Conservation (phyloP, 2,797 vertebrate species). For the Saguinus oedipus region DNA sequence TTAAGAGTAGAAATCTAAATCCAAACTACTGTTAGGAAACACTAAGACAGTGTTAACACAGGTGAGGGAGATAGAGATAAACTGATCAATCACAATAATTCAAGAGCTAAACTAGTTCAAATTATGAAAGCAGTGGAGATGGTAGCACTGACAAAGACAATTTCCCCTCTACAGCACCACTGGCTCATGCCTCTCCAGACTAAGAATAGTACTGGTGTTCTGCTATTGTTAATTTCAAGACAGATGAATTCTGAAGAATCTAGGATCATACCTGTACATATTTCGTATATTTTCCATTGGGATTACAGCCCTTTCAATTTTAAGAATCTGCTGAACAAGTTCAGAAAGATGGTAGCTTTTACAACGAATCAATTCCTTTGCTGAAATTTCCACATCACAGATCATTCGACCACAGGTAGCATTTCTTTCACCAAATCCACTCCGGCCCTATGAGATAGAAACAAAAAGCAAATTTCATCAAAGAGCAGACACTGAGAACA, state of each 20-base stretch:
- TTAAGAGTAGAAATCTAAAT: slow-evolving; percentile 22
- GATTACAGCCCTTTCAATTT: slow-evolving; percentile 88
- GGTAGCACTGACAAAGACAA: not conserved
- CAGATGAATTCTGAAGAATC: not conserved
- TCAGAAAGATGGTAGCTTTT: slow-evolving; percentile 97
- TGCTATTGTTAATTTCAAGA: slow-evolving; percentile 55
- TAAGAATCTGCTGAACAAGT: slow-evolving; percentile 92
- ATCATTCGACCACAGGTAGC: slow-evolving; percentile 97
- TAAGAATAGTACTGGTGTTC: not conserved
- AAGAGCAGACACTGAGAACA: slow-evolving; percentile 1
- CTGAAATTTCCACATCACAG: slow-evolving; percentile 96
- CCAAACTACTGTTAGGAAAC: slow-evolving; percentile 58
- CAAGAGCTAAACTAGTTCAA: slow-evolving; percentile 31
- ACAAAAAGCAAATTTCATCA: slow-evolving; percentile 47
- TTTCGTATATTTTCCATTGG: slow-evolving; percentile 90
- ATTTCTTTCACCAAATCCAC: slow-evolving; percentile 95
- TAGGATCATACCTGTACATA: slow-evolving; percentile 90
- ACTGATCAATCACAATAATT: slow-evolving; percentile 30
- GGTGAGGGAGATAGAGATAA: slow-evolving; percentile 2
- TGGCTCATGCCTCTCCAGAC: not conserved
- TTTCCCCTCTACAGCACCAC: not conserved
- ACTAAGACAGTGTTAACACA: not conserved
- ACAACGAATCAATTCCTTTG: slow-evolving; percentile 97
- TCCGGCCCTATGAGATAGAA: slow-evolving; percentile 87
- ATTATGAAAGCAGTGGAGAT: slow-evolving; percentile 18